Base-by-base conservation (phyloP, 1,140 invertebrate species). In the Acyrthosiphon pisum region DNA sequence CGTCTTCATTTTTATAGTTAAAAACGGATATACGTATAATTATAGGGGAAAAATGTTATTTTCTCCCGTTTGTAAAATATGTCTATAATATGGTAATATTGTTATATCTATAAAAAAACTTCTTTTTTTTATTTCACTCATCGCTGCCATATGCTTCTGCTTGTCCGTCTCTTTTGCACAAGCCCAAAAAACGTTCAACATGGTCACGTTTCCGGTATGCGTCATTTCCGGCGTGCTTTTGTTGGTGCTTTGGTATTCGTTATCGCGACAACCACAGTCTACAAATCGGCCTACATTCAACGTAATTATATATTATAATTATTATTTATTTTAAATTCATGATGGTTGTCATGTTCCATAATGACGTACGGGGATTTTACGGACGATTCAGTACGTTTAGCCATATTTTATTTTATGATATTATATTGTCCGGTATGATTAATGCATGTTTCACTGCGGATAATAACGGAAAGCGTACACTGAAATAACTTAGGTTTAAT, bases 221-320 rank as follows among this genome's bases (percentile, higher is more conserved):
- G 26, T 2, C 14, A 14, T 93, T 6, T 35, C 30, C 8, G 91
- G 91, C 1, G 18, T 56, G 76, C 44, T 81, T 86, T 84, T 93
- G 14, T 35, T 84, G 18, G 2, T 93, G 48, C n/a, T 93, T 1
- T 48, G n/a, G 0, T 93, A 20, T 9, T 93, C 60, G 0, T 35
- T 93, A 26, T 83, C 81, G 2, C 81, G 91, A 7, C 91, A 93
- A 86, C 91, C 91, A 26, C 91, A 93, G 26, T 93, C 91, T 1
- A 41, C 48, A 26, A 93, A 86, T 37, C 81, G 26, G 6, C 46
- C 91, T 22, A 84, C 81, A 89, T 93, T 94, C 37, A 37, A 90
- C 30, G 89, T 90, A 90, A 90, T 18, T 41, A 60, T 90, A n/a
- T 35, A 46, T 18, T 14, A 86, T 46, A 37, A 18, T 50, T 50